These are phyloP conservation scores for Ardeotis arabs DNA, from an alignment of 2,113 vertebrate genomes.

Conservation along the genomic window DNA sequence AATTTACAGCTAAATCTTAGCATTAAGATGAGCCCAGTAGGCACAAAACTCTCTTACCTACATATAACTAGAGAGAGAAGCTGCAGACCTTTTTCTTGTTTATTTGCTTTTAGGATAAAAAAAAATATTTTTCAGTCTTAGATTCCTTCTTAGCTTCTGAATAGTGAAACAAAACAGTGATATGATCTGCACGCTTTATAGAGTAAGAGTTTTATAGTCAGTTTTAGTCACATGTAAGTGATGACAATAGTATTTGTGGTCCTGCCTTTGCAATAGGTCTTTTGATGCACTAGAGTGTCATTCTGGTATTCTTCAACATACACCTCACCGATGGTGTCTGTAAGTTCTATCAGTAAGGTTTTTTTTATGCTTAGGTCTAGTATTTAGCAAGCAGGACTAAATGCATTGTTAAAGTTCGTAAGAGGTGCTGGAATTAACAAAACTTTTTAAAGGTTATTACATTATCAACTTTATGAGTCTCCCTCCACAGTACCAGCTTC, in stretches of 20 bases:
- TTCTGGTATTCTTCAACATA: neutral
- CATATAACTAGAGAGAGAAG: neutral
- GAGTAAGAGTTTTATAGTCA: neutral
- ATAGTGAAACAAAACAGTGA: neutral
- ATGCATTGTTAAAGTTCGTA: neutral
- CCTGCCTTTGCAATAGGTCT: neutral
- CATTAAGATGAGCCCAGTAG: neutral
- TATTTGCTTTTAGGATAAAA: neutral
- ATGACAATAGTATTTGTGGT: neutral
- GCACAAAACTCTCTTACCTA: neutral
- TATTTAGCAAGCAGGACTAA: neutral
- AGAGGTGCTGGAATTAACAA: neutral
- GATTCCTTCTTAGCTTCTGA: neutral
- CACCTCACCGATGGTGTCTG: neutral
- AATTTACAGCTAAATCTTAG: neutral
- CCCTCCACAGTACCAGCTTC: neutral
- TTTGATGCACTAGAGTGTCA: neutral
- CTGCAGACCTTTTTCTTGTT: neutral
- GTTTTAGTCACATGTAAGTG: neutral
- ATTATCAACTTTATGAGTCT: neutral
- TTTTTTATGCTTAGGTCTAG: neutral
- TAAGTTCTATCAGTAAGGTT: neutral
- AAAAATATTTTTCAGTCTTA: neutral
- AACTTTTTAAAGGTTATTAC: neutral
- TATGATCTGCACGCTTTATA: neutral